These are phyloP conservation scores for Drosophila fuyamai DNA, from an alignment of 1,140 invertebrate genomes.

Conservation along the genomic window DNA sequence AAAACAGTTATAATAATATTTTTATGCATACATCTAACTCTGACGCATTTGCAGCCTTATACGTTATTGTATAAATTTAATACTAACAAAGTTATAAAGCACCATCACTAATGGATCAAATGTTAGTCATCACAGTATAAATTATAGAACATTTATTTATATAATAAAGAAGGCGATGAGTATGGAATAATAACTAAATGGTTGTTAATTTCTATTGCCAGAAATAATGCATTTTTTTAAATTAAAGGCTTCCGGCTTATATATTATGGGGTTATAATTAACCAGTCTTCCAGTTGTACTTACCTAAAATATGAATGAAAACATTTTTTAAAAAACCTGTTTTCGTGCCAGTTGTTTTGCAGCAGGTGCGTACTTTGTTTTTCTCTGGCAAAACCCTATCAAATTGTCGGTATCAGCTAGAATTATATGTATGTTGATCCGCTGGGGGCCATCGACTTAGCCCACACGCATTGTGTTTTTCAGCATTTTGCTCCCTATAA, in stretches of 20 bases:
- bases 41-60: constrained; percentile 24
- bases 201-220: too few species aligned
- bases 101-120: not conserved
- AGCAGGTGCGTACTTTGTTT: constrained; percentile 36
- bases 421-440: constrained; percentile 21
- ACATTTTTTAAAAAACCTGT: not conserved
- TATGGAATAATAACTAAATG: too few species aligned
- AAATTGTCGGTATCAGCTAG: constrained; percentile 33
- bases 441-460: constrained; percentile 35
- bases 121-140: not conserved
- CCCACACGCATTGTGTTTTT: constrained; percentile 5
- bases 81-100: not conserved
- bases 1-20: not conserved
- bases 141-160: too few species aligned
- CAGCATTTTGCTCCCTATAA: constrained; percentile 7
- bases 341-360: constrained; percentile 24
- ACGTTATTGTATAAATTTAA: constrained; percentile 16
- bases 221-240: too few species aligned
- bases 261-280: too few species aligned
- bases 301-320: not conserved
- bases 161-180: too few species aligned
- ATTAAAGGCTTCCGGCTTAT: too few species aligned
- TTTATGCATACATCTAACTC: constrained; percentile 3
- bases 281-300: not conserved
- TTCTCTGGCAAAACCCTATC: constrained; percentile 22